Percentiles rank a stretch among this genome's conserved stretches.
Conservation (phyloP, 1,140 invertebrate genomes). For the Pseudomyrmex pallidus region DNA sequence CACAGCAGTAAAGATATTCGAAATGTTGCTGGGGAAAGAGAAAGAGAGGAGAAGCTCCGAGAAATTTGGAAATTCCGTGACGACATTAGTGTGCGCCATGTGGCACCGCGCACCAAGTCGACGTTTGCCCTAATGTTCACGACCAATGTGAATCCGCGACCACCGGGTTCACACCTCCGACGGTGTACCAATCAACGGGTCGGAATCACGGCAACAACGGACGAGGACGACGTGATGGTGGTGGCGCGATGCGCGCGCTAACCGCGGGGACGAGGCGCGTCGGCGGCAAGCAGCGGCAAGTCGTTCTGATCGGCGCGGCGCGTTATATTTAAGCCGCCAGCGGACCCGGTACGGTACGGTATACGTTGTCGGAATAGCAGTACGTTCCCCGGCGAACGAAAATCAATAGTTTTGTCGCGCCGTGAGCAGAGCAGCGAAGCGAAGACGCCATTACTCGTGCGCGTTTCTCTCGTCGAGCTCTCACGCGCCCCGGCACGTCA, state of each 20-base stretch:
- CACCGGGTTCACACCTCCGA: constrained; percentile 55
- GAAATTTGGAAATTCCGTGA: background rate
- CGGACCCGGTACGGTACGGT: constrained; percentile 25
- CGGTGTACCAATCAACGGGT: constrained; percentile 51
- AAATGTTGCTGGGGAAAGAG: background rate
- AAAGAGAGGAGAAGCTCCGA: too few species aligned
- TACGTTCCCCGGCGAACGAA: constrained; percentile 37
- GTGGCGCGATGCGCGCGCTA: constrained; percentile 46
- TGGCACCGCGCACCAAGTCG: constrained; percentile 59
- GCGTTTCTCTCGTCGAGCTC: constrained; percentile 18
- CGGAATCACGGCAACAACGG: constrained; percentile 18
- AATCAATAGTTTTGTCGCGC: constrained; percentile 55
- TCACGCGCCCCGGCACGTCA: background rate
- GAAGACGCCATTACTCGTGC: constrained; percentile 12
- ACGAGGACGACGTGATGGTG: too few species aligned
- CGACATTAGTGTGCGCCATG: constrained; percentile 49
- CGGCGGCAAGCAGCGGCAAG: constrained; percentile 48
- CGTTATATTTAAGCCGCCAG: constrained; percentile 52
- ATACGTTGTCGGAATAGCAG: constrained; percentile 15
- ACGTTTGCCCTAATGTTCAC: constrained; percentile 32
- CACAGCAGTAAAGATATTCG: too few species aligned
- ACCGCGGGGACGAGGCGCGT: constrained; percentile 59
- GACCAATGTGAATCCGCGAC: constrained; percentile 29
- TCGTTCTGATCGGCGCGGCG: constrained; percentile 65
- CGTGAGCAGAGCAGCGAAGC: background rate